phyloP scores from a whole-genome alignment of 2,113 vertebrate genomes.

The Perca flavescens region DNA sequence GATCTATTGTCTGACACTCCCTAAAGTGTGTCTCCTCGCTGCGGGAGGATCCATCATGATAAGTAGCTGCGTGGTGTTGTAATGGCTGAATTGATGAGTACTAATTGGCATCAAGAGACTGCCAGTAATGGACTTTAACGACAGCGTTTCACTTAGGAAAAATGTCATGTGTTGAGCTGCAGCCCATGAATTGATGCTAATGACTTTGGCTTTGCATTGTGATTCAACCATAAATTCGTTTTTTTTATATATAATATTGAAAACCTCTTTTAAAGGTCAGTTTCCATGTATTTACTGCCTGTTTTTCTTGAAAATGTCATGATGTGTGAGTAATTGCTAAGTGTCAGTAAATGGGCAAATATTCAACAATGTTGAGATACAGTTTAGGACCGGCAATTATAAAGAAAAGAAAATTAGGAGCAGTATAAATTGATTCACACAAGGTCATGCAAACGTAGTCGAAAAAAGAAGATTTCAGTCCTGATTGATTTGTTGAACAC shows the following conservation, averaged over 20 bases:
- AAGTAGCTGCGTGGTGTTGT: constrained; percentile 37
- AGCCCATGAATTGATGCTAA: background rate
- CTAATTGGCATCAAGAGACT: constrained; percentile 55
- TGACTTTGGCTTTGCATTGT: background rate
- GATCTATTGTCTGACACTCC: constrained; percentile 25
- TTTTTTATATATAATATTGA: background rate
- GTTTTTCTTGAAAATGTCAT: background rate
- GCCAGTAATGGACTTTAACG: constrained; percentile 39
- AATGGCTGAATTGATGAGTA: constrained; percentile 52
- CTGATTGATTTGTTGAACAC: background rate
- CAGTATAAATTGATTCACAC: background rate
- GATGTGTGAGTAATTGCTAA: background rate
- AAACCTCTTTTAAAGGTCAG: constrained; percentile 8
- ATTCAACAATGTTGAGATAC: background rate
- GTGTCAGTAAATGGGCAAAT: background rate
- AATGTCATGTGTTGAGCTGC: background rate
- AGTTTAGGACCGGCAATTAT: too few species aligned
- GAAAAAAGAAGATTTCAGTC: background rate
- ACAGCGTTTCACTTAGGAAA: background rate
- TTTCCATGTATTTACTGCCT: background rate
- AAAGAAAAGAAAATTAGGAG: background rate
- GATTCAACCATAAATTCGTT: background rate
- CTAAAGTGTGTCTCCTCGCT: constrained; percentile 18
- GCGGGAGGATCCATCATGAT: constrained; percentile 56
- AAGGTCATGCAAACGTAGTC: too few species aligned